Base-by-base conservation (phyloP, 1,140 invertebrate genomes). In the Drosophila kurseongensis region DNA sequence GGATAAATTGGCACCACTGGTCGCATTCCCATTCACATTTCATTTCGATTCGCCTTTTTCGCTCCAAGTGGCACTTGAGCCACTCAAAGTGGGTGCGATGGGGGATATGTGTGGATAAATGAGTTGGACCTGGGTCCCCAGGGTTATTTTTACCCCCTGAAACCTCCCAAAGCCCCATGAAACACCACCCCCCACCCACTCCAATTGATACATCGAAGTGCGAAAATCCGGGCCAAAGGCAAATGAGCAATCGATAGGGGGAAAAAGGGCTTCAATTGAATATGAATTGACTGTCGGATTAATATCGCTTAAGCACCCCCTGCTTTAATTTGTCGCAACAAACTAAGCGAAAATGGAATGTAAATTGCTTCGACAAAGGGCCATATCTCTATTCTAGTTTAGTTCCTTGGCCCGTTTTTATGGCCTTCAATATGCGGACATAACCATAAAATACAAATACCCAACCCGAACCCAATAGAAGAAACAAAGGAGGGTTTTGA, bases 241-340 rank as follows among this genome's bases (percentile, higher is more conserved):
- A 85, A 85, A 84, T 80, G 80, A 84, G 76, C 78, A 60, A 75
- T 50, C 55, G 41, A 35, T 36, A 8, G 44, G 38, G 56, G 58
- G 41, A 48, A 51, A 77, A 63, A 76, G 56, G 67, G 77, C 81
- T 50, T 65, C 73, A 80, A 84, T 84, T 85, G 81, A 84, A 80
- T 84, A 84, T 84, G 79, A 85, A 80, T 80, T 69, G 67, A 80
- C 67, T 85, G 36, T 29, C 35, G 67, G 67, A 85, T 77, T 84
- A 84, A 84, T 78, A 75, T 47, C 13, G 47, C 27, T 45, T n/a
- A 12, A 8, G 8, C 44, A 32, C 29, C 8, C 35, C 48, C 14
- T 44, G 40, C 48, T 13, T 45, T 60, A 62, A 48, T 82, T 74
- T 82, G 66, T 65, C 59, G 59, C 52, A 65, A 40, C 40, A 47